These are phyloP conservation scores for Lates calcarifer DNA, from an alignment of 2,113 vertebrate species.

Conservation along the genomic window DNA sequence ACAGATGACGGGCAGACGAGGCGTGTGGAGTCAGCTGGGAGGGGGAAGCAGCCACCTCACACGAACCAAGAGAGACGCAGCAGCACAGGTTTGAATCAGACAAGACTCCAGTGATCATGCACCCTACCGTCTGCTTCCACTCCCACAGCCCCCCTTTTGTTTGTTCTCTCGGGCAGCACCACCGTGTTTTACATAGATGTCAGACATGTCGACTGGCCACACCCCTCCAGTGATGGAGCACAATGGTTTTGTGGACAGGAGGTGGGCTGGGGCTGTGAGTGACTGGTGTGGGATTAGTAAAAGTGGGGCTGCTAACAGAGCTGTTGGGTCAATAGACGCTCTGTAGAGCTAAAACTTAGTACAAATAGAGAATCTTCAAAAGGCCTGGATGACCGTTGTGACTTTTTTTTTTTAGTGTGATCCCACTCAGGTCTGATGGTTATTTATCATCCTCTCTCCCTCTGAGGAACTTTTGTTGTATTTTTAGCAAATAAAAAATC, in stretches of 20 bases:
- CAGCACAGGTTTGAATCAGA: constrained; percentile 80
- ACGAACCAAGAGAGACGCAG: constrained; percentile 80
- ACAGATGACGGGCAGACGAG: constrained; percentile 76
- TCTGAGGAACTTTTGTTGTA: constrained; percentile 14
- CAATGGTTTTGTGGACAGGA: constrained; percentile 67
- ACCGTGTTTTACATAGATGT: constrained; percentile 81
- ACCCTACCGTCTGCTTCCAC: constrained; percentile 28
- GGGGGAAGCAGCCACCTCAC: constrained; percentile 78
- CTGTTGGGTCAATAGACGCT: constrained; percentile 7
- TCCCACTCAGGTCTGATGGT: neutral
- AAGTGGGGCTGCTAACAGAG: constrained; percentile 43
- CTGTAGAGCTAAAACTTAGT: neutral
- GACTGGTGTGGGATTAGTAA: constrained; percentile 38
- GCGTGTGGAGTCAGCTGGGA: constrained; percentile 72
- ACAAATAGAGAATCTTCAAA: neutral
- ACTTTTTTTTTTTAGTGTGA: neutral
- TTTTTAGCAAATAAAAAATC: constrained; percentile 12
- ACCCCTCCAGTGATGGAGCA: constrained; percentile 67
- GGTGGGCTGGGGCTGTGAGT: constrained; percentile 54
- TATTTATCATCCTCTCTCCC: neutral
- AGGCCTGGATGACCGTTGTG: constrained; percentile 4
- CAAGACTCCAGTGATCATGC: constrained; percentile 29
- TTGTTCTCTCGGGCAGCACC: constrained; percentile 39
- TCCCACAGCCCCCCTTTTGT: constrained; percentile 45
- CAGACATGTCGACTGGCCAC: constrained; percentile 73